Evolutionary conservation across 2,888 invertebrate species (phyloP), one percentile per base, ranked within the genome.

Genomic region (Polylopha cassiicola): DNA sequence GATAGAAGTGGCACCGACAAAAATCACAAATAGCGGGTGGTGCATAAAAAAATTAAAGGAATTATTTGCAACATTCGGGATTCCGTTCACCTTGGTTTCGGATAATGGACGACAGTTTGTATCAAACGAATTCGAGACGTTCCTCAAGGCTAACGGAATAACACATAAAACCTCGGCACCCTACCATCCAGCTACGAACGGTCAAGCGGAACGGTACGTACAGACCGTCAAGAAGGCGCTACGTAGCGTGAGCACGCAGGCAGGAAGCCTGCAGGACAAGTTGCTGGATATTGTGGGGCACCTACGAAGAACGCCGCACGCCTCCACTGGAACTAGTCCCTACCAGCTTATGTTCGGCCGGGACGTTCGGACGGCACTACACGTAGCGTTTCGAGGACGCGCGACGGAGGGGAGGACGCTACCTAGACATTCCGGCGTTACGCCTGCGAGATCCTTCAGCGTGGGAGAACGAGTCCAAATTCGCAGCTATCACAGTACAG

Each of bases 141-240:
- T n/a, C n/a, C 7, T 53, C 48, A 39, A 23, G 46, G 16, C 41
- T 5, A 47, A 32, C 15, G 23, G 23, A 10, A 3, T 23, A 10
- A 10, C 7, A 10, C 23, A 23, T 7, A 23, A 27, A 6, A 27
- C 33, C 3, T 44, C 43, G 11, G 50, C 51, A 8, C 50, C 51
- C 1, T 51, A 52, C 33, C 51, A 54, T 23, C 49, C 51, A 7
- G 46, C 50, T 11, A 49, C 53, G 10, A 57, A 58, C 15, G 32
- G 38, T 1, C 38, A 24, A 15, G 38, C 24, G n/a, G 38, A 30
- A 20, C 8, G 31, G 6, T 36, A 17, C 9, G 41, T 41, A 6
- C 36, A 36, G 18, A 29, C 24, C n/a, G 10, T 36, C 4, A 41
- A 36, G 10, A 24, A 30, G 8, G 20, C 41, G 8, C 15, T 37